Conservation (phyloP, 2,113 vertebrate species). For the Daubentonia madagascariensis region DNA sequence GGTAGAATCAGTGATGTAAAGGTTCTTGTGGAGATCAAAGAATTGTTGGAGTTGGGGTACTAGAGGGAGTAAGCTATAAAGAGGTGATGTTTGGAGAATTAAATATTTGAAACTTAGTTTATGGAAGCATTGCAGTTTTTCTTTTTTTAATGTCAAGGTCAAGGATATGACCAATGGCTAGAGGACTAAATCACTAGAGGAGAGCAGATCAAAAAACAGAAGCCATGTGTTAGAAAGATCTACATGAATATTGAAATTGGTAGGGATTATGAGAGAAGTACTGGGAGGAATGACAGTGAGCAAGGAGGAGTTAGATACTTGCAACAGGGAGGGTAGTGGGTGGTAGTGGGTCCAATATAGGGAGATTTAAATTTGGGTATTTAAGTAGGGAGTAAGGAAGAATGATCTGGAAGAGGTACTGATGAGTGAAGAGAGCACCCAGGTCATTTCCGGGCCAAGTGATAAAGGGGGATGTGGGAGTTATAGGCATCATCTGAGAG, state of each 20-base stretch:
- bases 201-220: conserved; percentile 3
- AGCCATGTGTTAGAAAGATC: neutral
- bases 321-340: neutral
- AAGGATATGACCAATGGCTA: neutral
- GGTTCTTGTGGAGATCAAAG: no score
- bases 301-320: neutral
- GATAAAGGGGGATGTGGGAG: neutral
- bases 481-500: neutral
- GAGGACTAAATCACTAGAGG: neutral
- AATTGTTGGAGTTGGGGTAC: neutral
- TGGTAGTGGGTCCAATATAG: neutral
- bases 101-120: conserved; percentile 13
- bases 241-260: neutral
- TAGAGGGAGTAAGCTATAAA: neutral
- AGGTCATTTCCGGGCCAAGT: neutral
- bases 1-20: no score
- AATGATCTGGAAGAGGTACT: neutral
- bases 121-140: neutral
- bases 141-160: neutral
- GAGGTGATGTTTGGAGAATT: neutral
- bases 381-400: neutral
- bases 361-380: neutral
- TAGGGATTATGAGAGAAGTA: neutral
- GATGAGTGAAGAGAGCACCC: neutral
- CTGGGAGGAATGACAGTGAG: neutral